Base-by-base conservation (phyloP, 1,140 invertebrate species). In the Maniola jurtina region DNA sequence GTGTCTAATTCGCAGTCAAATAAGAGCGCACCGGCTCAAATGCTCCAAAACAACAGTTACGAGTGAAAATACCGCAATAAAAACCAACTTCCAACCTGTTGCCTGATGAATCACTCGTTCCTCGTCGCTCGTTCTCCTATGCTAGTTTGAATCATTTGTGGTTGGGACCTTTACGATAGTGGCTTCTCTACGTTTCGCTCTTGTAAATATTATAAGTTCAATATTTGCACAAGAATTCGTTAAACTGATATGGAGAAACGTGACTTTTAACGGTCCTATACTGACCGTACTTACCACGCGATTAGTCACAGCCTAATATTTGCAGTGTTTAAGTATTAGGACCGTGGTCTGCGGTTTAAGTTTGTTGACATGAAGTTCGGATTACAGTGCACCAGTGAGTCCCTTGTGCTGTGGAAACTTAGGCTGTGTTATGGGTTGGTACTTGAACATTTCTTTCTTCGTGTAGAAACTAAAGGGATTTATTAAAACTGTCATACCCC, bases 51-150 rank as follows among this genome's bases (percentile, higher is more conserved):
- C 60, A 79, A 84, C 86, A 77, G 86, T 88, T 85, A 83, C 64
- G 61, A 34, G 52, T 35, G 73, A 79, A 84, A 83, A 83, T 83
- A 85, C 83, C 83, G 85, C 82, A 86, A 86, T 79, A 82, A 84
- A 83, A 86, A 80, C 76, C 81, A 87, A 68, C 75, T 75, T 76
- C 69, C 81, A 76, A 83, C 79, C 77, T 79, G 81, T 76, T 82
- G 68, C 71, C 81, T 76, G 7, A 86, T 88, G 86, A 88, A 72
- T 88, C 86, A 88, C 52, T n/a, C n/a, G n/a, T n/a, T n/a, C n/a
- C 9, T 34, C 52, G 33, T 2, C 16, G 52, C 10, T 81, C 77
- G n/a, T n/a, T 35, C 33, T 58, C 45, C 52, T 56, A 61, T 36
- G 58, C 68, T 71, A 71, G 70, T 25, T 25, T 25, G 25, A 25